Base-by-base conservation (phyloP, 2,113 vertebrate genomes). In the Percina caprodes region DNA sequence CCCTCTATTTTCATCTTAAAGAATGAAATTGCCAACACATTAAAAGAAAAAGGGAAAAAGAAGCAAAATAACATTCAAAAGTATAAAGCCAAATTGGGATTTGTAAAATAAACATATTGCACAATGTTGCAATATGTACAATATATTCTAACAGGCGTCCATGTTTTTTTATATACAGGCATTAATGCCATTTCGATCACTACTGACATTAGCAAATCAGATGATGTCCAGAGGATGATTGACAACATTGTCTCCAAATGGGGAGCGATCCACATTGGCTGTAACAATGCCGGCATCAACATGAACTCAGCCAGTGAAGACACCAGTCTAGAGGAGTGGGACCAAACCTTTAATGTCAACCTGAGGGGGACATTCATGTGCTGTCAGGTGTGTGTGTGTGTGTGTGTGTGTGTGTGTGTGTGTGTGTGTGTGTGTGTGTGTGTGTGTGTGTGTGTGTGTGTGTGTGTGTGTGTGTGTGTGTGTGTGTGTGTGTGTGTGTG, bases 271-370 rank as follows among this genome's bases (percentile, higher is more conserved):
- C 93, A 95, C 85, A 92, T 95, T 1, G 95, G 94, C 0, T 96
- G 94, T 79, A 96, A 96, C 92, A 95, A 94, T 0, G 95, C 96
- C 6, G 95, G 95, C 9, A 93, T 97, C 92, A 96, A 97, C 54
- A 92, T 94, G 93, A 96, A 96, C 89, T 97, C 95, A 2, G 93
- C 94, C 19, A 96, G 95, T 0, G 95, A 97, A 85, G 95, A 95
- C 7, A 96, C 95, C 66, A 93, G 91, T 42, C 79, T 96, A 0
- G 94, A 96, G 61, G 95, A 96, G 80, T 96, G 96, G 95, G 95
- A 96, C 92, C 91, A 90, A 89, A 96, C 95, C 77, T 96, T 97
- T 16, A 90, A 90, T 0, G 92, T 96, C 45, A 96, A 96, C 92
- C 90, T 96, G 62, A 89, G 94, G 80, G 95, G 95, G 46, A 92